phyloP scores from a whole-genome alignment of 2,113 vertebrate species.

The Neolamprologus sp. region DNA sequence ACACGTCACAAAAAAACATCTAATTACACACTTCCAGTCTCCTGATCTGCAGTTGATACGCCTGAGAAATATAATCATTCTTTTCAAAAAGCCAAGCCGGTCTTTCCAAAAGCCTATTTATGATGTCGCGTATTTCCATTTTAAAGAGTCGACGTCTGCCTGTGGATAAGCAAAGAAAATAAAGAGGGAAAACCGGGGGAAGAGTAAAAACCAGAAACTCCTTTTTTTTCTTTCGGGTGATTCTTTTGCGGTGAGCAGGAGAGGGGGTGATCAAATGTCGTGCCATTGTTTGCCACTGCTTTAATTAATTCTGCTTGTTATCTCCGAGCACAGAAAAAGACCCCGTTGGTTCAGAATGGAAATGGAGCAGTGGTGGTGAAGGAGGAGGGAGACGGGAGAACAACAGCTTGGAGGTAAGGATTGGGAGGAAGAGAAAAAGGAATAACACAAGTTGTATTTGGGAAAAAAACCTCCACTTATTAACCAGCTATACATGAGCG shows the following conservation, averaged over 20 bases:
- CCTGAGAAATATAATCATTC: slow-evolving; percentile 40
- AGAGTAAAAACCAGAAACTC: slow-evolving; percentile 11
- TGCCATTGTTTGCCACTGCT: slow-evolving; percentile 62
- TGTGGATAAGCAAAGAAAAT: slow-evolving; percentile 17
- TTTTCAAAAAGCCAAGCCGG: slow-evolving; percentile 39
- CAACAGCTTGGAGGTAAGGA: slow-evolving; percentile 9
- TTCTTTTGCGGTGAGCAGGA: slow-evolving; percentile 8
- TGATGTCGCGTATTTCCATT: slow-evolving; percentile 52
- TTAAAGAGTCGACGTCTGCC: slow-evolving; percentile 45
- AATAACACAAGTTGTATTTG: slow-evolving; percentile 9
- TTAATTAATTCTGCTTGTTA: slow-evolving; percentile 71
- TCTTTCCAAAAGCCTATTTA: slow-evolving; percentile 21
- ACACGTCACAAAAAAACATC: slow-evolving; percentile 11
- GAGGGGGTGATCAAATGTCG: slow-evolving; percentile 57
- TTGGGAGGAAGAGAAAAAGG: background rate
- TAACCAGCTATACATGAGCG: slow-evolving; percentile 38
- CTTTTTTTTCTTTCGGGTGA: slow-evolving; percentile 19
- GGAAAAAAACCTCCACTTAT: background rate
- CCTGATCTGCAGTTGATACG: slow-evolving; percentile 26
- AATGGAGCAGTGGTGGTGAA: slow-evolving; percentile 47
- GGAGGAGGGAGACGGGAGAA: background rate
- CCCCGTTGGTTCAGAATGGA: slow-evolving; percentile 49
- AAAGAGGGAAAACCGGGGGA: background rate
- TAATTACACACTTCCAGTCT: slow-evolving; percentile 64
- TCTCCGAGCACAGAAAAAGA: slow-evolving; percentile 51